Evolutionary conservation across 2,888 invertebrate genomes (phyloP).

Genomic region (Nomada hirtipes): DNA sequence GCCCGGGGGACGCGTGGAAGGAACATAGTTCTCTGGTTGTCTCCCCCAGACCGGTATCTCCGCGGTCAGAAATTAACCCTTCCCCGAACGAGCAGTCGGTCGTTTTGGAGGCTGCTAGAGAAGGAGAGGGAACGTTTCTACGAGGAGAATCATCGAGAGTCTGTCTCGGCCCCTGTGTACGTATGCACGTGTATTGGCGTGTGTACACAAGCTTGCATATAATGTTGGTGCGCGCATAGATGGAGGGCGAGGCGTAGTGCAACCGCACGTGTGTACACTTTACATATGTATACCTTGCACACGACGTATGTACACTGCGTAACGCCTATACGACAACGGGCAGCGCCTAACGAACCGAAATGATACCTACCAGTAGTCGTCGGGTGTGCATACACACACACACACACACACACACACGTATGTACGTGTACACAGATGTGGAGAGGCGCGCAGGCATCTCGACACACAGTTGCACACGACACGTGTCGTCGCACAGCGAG

Average conservation of each 20-base stretch:
- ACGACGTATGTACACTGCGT: constrained; percentile 69
- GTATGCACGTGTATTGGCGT: constrained; percentile 5
- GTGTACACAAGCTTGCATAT: neutral
- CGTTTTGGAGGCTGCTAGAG: constrained; percentile 6
- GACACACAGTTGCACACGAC: constrained; percentile 52
- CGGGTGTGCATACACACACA: constrained; percentile 33
- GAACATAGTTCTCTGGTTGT: constrained; percentile 1
- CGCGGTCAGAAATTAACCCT: constrained; percentile 51
- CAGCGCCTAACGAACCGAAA: constrained; percentile 79
- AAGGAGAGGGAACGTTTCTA: constrained; percentile 49
- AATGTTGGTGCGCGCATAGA: constrained; percentile 5
- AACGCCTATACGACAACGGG: constrained; percentile 71
- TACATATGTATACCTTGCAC: constrained; percentile 66
- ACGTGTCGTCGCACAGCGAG: constrained; percentile 60
- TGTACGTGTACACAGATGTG: constrained; percentile 13
- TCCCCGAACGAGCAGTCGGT: neutral
- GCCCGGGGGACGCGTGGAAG: neutral
- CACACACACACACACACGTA: constrained; percentile 1
- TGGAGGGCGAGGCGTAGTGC: constrained; percentile 37
- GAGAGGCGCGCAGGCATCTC: constrained; percentile 11
- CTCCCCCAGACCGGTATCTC: constrained; percentile 24
- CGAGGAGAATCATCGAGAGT: constrained; percentile 54
- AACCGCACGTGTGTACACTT: constrained; percentile 64
- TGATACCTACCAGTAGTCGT: constrained; percentile 77
- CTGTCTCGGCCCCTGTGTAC: constrained; percentile 38